A percentile compares a stretch with the other conserved stretches of the same genome.
Conservation (phyloP, 53 echinoderm and acorn worm species). For the Patiria pectinifera region DNA sequence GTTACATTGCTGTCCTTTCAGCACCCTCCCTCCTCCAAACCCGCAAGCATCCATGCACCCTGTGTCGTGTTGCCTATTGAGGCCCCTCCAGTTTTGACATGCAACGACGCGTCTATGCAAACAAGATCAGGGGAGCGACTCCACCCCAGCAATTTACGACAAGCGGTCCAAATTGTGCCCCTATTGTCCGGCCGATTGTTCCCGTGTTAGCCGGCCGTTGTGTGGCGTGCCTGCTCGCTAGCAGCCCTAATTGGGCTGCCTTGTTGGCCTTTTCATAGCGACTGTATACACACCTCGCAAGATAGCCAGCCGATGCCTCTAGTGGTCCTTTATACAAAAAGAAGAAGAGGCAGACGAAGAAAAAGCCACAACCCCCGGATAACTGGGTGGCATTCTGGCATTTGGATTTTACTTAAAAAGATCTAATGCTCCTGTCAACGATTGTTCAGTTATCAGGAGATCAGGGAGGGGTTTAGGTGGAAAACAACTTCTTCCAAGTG, state of each 20-base stretch:
- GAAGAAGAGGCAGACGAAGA: too few relatives aligned
- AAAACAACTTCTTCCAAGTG: background rate
- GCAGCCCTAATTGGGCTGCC: constrained; percentile 61
- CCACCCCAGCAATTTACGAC: constrained; percentile 69
- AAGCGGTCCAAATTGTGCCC: constrained; percentile 73
- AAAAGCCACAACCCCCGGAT: background rate
- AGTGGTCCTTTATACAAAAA: background rate
- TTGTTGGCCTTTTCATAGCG: constrained; percentile 63
- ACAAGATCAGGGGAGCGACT: constrained; percentile 44
- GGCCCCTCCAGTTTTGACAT: background rate
- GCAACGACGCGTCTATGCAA: constrained; percentile 46
- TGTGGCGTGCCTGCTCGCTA: constrained; percentile 30
- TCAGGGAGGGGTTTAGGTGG: background rate
- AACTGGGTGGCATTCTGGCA: background rate
- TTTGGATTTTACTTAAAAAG: background rate
- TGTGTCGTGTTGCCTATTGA: background rate
- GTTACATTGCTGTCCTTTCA: background rate
- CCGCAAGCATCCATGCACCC: background rate
- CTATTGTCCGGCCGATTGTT: constrained; percentile 56
- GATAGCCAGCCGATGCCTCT: background rate
- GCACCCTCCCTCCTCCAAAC: background rate
- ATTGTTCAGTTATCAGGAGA: constrained; percentile 35
- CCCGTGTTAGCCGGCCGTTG: constrained; percentile 20
- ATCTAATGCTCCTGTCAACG: constrained; percentile 30
- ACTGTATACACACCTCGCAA: background rate